A percentile compares a stretch with the other conserved stretches of the same genome.
Conservation (phyloP, 2,888 invertebrate species). For the Cistogaster globosa region DNA sequence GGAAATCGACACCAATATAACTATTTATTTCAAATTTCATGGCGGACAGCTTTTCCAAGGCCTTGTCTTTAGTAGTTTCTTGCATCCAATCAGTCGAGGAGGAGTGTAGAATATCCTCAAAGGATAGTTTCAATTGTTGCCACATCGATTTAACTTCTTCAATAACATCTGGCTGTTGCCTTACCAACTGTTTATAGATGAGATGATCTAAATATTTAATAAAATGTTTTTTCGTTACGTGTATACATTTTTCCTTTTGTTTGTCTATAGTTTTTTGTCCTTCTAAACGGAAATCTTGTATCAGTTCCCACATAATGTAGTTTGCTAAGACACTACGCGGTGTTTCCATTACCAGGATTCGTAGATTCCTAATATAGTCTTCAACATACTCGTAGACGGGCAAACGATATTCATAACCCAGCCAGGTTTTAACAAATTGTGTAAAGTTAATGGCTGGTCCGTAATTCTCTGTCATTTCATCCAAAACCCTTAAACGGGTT, state of each 20-base stretch:
- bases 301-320: conserved; percentile 78
- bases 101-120: conserved; percentile 73
- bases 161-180: conserved; percentile 50
- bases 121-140: conserved; percentile 76
- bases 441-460: conserved; percentile 76
- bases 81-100: conserved; percentile 74
- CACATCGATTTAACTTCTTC: conserved; percentile 75
- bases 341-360: conserved; percentile 74
- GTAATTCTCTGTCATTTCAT: conserved; percentile 75
- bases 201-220: conserved; percentile 78
- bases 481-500: conserved; percentile 74
- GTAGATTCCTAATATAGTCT: conserved; percentile 76
- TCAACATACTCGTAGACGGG: conserved; percentile 78
- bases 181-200: conserved; percentile 74
- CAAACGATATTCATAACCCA: conserved; percentile 77
- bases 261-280: conserved; percentile 59
- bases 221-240: conserved; percentile 74
- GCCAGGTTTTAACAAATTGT: conserved; percentile 76
- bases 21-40: conserved; percentile 77
- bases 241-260: conserved; percentile 75
- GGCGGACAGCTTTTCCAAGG: conserved; percentile 76
- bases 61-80: conserved; percentile 73
- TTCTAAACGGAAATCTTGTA: conserved; percentile 75
- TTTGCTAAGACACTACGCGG: conserved; percentile 78
- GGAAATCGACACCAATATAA: conserved; percentile 73